Conservation (phyloP, 2,113 vertebrate species). For the Xenus cinereus region DNA sequence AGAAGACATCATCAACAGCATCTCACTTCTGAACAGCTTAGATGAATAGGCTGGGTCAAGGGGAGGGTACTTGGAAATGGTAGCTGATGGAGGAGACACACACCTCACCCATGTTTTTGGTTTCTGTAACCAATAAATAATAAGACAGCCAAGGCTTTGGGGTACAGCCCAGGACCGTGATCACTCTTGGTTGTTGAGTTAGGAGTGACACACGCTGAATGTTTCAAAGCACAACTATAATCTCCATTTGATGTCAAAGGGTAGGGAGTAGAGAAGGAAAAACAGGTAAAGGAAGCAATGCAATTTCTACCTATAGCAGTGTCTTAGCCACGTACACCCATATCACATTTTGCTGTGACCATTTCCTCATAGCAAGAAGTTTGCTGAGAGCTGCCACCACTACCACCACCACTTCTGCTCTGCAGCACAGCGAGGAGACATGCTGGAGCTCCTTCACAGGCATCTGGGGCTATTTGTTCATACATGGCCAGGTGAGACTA, state of each 20-base stretch:
- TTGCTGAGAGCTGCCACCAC: neutral
- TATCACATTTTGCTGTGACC: neutral
- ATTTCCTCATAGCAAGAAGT: neutral
- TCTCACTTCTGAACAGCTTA: neutral
- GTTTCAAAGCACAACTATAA: neutral
- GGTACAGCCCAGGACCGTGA: neutral
- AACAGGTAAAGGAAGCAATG: neutral
- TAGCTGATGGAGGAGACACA: neutral
- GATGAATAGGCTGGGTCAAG: neutral
- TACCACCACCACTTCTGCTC: neutral
- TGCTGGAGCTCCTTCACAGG: neutral
- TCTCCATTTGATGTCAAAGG: neutral
- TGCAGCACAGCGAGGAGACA: neutral
- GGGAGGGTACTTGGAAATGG: neutral
- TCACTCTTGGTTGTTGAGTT: neutral
- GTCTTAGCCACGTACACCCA: neutral
- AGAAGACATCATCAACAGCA: neutral
- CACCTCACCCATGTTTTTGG: neutral
- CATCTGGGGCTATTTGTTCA: neutral
- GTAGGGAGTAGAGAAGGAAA: neutral
- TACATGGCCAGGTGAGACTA: neutral
- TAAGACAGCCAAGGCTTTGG: neutral
- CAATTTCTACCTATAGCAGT: neutral
- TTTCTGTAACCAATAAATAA: neutral
- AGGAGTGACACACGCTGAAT: fast-evolving